Conservation (phyloP, 1,140 invertebrate species). For the Drosophila albomicans region DNA sequence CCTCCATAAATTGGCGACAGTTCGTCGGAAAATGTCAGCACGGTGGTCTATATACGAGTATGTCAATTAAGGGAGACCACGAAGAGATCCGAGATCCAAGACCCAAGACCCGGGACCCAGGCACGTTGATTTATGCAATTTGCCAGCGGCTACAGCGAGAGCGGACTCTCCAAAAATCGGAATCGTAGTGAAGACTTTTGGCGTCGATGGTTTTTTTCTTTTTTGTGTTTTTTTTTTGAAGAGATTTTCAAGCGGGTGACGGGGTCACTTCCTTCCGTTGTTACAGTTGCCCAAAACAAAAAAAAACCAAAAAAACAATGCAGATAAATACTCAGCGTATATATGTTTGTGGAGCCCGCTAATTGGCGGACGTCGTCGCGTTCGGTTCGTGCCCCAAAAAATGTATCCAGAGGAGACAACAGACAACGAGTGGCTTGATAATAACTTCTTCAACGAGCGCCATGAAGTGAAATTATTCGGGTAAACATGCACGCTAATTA, state of each 20-base stretch:
- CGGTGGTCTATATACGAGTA: constrained; percentile 72
- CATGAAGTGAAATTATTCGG: constrained; percentile 82
- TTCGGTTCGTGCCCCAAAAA: constrained; percentile 59
- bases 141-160: constrained; percentile 35
- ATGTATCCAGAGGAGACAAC: neutral
- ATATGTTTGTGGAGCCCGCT: constrained; percentile 52
- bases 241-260: constrained; percentile 14
- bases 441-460: constrained; percentile 81
- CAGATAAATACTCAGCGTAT: constrained; percentile 19
- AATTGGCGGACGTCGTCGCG: constrained; percentile 78
- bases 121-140: constrained; percentile 76
- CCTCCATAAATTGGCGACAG: constrained; percentile 74
- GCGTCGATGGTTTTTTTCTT: too few species aligned
- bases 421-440: constrained; percentile 51
- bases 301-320: constrained; percentile 24
- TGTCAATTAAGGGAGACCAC: constrained; percentile 67
- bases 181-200: constrained; percentile 15
- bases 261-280: constrained; percentile 74
- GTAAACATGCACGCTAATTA: constrained; percentile 83
- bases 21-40: constrained; percentile 71
- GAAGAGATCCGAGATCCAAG: neutral
- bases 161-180: constrained; percentile 30
- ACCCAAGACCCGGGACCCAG: constrained; percentile 12
- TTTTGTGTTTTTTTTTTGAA: neutral
- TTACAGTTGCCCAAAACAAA: constrained; percentile 69